These are phyloP conservation scores for Prostheceraeus crozeri DNA, from an alignment of 2,888 invertebrate species.

Conservation along the genomic window DNA sequence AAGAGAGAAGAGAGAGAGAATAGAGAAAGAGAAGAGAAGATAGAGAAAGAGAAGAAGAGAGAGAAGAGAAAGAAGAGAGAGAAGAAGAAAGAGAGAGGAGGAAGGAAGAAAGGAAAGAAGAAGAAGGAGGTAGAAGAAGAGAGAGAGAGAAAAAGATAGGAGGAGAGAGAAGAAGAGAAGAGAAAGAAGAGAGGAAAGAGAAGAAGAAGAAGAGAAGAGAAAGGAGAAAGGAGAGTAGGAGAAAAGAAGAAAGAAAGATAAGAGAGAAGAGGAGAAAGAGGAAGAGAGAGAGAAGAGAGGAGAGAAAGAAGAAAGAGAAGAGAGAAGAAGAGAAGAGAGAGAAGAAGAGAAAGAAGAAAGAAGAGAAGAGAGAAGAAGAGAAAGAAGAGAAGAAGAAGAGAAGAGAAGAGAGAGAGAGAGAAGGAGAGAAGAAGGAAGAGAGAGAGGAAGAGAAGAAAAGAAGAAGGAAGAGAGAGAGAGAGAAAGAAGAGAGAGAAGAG, in stretches of 20 bases:
- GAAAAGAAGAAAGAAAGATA: not conserved
- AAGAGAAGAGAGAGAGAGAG: too few relatives aligned
- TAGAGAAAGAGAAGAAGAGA: too few relatives aligned
- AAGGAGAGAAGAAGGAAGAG: too few relatives aligned
- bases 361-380: not conserved
- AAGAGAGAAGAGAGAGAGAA: too few relatives aligned
- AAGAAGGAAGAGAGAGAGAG: too few relatives aligned
- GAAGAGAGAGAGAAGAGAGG: slow-evolving; percentile 14
- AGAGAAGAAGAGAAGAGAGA: not conserved
- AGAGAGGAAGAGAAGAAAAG: too few relatives aligned
- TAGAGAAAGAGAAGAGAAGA: too few relatives aligned
- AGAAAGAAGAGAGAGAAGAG: too few relatives aligned
- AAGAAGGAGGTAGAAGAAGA: not conserved
- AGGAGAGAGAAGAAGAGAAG: not conserved
- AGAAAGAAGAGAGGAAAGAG: not conserved
- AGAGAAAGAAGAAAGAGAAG: slow-evolving; percentile 12
- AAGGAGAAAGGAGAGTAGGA: slow-evolving; percentile 10
- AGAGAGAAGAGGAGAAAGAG: slow-evolving; percentile 20
- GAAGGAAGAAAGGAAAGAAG: not conserved
- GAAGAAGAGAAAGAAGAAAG: not conserved
- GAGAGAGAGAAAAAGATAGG: not conserved
- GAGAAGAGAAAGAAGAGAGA: too few relatives aligned
- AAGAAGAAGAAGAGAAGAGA: slow-evolving; percentile 12
- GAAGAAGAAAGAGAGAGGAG: too few relatives aligned
- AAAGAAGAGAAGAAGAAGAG: slow-evolving; percentile 1